These are phyloP conservation scores for Circaetus gallicus DNA, from an alignment of 2,113 vertebrate species.

Conservation along the genomic window DNA sequence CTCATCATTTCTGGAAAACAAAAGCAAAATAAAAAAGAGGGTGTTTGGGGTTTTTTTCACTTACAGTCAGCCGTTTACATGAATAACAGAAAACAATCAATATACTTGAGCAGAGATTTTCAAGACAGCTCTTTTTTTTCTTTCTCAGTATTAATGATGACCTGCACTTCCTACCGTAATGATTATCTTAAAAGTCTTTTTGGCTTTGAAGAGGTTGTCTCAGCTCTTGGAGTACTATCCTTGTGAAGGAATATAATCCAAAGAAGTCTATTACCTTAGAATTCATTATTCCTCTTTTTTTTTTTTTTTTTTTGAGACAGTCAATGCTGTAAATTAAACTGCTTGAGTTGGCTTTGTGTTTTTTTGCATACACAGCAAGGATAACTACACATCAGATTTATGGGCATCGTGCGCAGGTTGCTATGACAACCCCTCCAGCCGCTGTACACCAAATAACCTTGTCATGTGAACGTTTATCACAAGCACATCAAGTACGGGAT, in stretches of 20 bases:
- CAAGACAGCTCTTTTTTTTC: constrained; percentile 4
- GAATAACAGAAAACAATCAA: constrained; percentile 55
- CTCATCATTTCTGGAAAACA: constrained; percentile 48
- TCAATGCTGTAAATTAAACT: constrained; percentile 76
- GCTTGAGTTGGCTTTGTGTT: constrained; percentile 71
- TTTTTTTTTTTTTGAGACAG: constrained; percentile 15
- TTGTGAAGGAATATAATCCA: constrained; percentile 52
- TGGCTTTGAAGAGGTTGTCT: constrained; percentile 62
- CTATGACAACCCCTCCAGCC: constrained; percentile 79
- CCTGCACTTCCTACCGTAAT: constrained; percentile 58
- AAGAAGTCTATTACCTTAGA: constrained; percentile 65
- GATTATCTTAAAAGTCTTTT: constrained; percentile 67
- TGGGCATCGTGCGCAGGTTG: constrained; percentile 76
- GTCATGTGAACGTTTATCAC: constrained; percentile 81
- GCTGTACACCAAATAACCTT: constrained; percentile 83
- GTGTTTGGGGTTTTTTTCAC: neutral
- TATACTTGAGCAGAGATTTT: constrained; percentile 17
- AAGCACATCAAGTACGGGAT: constrained; percentile 75
- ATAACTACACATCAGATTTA: constrained; percentile 85
- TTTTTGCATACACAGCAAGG: constrained; percentile 84
- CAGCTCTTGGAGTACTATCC: constrained; percentile 48
- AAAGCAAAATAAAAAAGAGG: neutral
- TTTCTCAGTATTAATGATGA: constrained; percentile 63
- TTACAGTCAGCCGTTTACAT: constrained; percentile 20
- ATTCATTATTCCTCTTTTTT: constrained; percentile 1